Percentiles rank a stretch among this genome's conserved stretches.
Evolutionary conservation across 2,888 invertebrate species (phyloP).

Genomic region (Aphrophora alni): DNA sequence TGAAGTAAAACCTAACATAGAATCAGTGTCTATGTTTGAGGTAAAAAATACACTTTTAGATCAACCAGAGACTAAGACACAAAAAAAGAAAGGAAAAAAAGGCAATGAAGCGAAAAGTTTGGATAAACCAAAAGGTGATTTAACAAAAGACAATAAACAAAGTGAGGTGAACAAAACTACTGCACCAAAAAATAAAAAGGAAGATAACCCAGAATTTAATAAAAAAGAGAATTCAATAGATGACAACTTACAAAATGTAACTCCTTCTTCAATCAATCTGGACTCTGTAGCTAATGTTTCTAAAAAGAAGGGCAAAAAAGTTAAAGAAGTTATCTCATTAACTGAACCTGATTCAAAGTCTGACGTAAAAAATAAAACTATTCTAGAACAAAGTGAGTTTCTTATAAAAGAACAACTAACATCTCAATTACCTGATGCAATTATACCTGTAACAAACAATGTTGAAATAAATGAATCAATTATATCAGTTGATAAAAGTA

Average conservation of each 20-base stretch:
- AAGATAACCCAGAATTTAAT: background rate
- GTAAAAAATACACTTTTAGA: background rate
- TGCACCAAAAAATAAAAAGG: background rate
- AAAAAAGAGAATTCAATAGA: background rate
- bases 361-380: background rate
- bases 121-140: background rate
- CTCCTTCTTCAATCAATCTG: too few species aligned
- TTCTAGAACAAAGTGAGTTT: background rate
- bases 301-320: background rate
- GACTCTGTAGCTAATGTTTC: background rate
- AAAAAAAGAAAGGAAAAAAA: background rate
- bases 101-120: background rate
- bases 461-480: too few species aligned
- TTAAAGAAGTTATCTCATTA: background rate
- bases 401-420: background rate
- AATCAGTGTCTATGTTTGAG: background rate
- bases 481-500: too few species aligned
- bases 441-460: background rate
- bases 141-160: background rate
- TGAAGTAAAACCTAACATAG: conserved; percentile 4
- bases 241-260: background rate
- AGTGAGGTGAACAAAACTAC: background rate
- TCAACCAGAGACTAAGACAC: background rate
- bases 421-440: background rate
- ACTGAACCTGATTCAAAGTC: background rate